Evolutionary conservation across 2,113 vertebrate species (phyloP).

Genomic region (Protobothrops mucrosquamatus): DNA sequence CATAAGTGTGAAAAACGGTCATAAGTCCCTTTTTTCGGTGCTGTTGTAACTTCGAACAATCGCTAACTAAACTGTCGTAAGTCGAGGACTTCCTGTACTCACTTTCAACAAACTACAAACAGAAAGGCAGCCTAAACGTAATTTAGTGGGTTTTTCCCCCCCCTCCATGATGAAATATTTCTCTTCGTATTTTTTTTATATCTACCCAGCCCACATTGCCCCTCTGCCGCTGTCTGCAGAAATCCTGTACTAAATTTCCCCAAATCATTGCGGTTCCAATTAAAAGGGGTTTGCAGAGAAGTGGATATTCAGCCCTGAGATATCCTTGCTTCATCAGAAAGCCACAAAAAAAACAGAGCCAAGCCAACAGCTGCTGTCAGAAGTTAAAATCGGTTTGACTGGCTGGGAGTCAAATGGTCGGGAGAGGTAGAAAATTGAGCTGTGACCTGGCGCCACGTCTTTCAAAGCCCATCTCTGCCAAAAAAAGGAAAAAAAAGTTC

Average conservation of each 20-base stretch:
- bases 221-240: background rate
- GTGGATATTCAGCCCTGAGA: background rate
- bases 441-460: background rate
- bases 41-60: no score
- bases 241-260: background rate
- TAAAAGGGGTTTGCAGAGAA: background rate
- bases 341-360: background rate
- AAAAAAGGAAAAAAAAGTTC: background rate
- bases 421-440: background rate
- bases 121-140: no score
- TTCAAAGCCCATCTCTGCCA: background rate
- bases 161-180: no score
- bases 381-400: background rate
- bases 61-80: no score
- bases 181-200: no score
- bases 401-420: background rate
- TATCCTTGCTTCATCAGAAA: background rate
- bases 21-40: no score
- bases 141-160: no score
- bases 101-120: no score
- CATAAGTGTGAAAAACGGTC: no score
- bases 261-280: background rate
- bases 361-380: background rate
- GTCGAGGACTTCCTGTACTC: no score
- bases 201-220: background rate